Conservation (phyloP, 2,113 vertebrate genomes). For the Ophthalmolycus amberensis region DNA sequence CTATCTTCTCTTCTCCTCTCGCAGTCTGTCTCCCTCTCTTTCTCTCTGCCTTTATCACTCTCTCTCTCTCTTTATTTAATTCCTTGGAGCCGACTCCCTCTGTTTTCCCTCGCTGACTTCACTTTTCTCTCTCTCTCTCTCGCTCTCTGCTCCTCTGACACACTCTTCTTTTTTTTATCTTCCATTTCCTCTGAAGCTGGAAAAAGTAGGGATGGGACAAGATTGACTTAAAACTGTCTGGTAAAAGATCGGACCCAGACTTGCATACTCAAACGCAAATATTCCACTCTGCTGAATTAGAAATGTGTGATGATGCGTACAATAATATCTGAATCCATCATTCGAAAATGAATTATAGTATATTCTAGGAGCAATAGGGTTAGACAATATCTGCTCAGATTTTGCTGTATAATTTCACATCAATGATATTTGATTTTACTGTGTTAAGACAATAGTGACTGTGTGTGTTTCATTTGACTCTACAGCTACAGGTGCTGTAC, state of each 20-base stretch:
- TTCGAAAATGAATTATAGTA: background rate
- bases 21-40: conserved; percentile 27
- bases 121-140: background rate
- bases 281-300: conserved; percentile 4
- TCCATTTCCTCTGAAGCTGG: conserved; percentile 58
- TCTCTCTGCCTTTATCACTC: conserved; percentile 55
- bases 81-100: conserved; percentile 51
- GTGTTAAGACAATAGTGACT: background rate
- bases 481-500: background rate
- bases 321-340: conserved; percentile 5
- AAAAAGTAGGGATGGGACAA: conserved; percentile 42
- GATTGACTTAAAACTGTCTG: conserved; percentile 53
- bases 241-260: conserved; percentile 52
- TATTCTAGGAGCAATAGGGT: background rate
- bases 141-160: conserved; percentile 26
- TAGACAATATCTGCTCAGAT: background rate
- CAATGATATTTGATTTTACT: background rate
- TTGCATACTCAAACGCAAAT: conserved; percentile 38
- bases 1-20: conserved; percentile 33
- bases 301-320: conserved; percentile 17
- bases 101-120: conserved; percentile 29
- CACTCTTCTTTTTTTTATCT: conserved; percentile 40
- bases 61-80: conserved; percentile 54
- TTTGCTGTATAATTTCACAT: background rate
- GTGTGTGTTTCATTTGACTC: background rate